These are phyloP conservation scores for Drosophila picticornis DNA, from an alignment of 2,888 invertebrate species.

Conservation along the genomic window DNA sequence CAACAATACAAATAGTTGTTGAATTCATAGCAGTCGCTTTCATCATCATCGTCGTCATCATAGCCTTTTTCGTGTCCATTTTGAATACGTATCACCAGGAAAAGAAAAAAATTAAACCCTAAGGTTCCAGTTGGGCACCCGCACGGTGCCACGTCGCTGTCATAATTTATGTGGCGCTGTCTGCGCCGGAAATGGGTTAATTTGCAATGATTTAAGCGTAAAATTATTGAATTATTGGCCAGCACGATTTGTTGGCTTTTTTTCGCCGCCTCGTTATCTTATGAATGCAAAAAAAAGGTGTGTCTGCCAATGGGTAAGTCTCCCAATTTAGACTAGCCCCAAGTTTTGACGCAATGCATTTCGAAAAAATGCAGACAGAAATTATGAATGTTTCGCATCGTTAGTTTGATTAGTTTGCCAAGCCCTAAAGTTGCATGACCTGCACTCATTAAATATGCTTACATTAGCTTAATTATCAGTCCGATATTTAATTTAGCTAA, in stretches of 20 bases:
- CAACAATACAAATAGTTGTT: background rate
- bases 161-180: conserved; percentile 82
- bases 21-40: background rate
- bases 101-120: background rate
- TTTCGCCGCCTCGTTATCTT: conserved; percentile 55
- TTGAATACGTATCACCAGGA: background rate
- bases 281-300: conserved; percentile 52
- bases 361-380: conserved; percentile 56
- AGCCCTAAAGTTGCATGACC: conserved; percentile 58
- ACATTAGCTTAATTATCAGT: conserved; percentile 16
- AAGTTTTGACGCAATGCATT: conserved; percentile 53
- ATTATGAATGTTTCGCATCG: conserved; percentile 18
- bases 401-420: conserved; percentile 26
- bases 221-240: conserved; percentile 82
- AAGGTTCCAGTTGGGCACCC: conserved; percentile 30
- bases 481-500: conserved; percentile 49
- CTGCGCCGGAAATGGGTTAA: conserved; percentile 82
- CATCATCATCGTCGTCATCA: background rate
- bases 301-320: conserved; percentile 8
- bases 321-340: conserved; percentile 27
- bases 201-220: conserved; percentile 82
- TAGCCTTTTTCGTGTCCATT: background rate
- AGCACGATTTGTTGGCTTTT: conserved; percentile 61
- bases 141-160: conserved; percentile 54
- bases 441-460: conserved; percentile 42